Base-by-base conservation (phyloP, 2,113 vertebrate genomes). In the Gobius niger region DNA sequence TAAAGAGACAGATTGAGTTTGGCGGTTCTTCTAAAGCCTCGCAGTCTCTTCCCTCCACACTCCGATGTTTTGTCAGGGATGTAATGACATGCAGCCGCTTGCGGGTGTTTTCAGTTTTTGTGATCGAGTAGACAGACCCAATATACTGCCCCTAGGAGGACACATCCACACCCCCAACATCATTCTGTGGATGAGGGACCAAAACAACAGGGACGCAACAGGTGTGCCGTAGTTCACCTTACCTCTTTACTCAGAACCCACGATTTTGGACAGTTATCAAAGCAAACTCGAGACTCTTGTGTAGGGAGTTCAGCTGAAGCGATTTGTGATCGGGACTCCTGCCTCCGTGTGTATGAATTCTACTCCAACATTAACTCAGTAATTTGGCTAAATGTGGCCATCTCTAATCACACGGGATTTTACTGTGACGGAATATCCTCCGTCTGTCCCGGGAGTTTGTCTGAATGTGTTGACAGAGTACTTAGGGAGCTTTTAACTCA, bases 401-500 rank as follows among this genome's bases (percentile, higher is more conserved):
- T 52, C 8, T 7, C 16, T 5, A 24, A 19, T 52, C 7, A 52
- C 51, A 18, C 6, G n/a, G 5, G 52, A 24, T 19, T 12, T 24
- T 54, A 62, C 51, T 59, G 54, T 14, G 24, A 34, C 11, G 1
- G 54, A 57, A 24, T 24, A 34, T 34, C 68, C 74, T 62, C 59
- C 18, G 53, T 65, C n/a, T 63, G 57, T 84, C 81, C 70, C 49
- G 0, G 56, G 67, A 80, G 82, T 64, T 67, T 34, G 3, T 7
- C 70, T 68, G 65, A 67, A 71, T 72, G 76, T 84, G 81, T 85
- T 79, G 77, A 81, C 77, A 74, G 78, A 80, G 75, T 76, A 83
- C 88, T 90, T 85, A 85, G 73, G 76, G 82, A 83, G 80, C 82
- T 86, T 89, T 89, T 87, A 88, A 87, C 78, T 89, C 75, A 70